Conservation (phyloP, 2,113 vertebrate species). For the Albula goreensis region DNA sequence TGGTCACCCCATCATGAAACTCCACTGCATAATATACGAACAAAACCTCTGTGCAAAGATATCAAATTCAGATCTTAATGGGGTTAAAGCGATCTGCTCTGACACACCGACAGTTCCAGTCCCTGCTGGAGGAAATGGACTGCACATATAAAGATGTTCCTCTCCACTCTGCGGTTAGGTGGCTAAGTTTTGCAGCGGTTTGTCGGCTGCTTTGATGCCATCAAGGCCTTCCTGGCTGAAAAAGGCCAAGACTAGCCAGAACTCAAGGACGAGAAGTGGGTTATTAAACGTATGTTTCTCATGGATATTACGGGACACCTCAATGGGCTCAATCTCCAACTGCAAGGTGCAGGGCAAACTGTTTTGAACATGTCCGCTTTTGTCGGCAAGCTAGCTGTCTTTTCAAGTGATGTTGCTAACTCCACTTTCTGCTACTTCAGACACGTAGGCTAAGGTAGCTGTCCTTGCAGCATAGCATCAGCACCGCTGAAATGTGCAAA, state of each 20-base stretch:
- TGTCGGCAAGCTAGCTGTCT: constrained; percentile 24
- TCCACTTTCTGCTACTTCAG: constrained; percentile 17
- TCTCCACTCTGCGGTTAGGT: constrained; percentile 25
- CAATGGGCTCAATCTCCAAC: constrained; percentile 23
- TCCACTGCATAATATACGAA: not conserved
- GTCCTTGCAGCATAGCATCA: constrained; percentile 8
- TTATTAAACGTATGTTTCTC: constrained; percentile 38
- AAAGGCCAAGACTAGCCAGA: constrained; percentile 28
- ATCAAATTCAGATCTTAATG: constrained; percentile 28
- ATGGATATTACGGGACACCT: constrained; percentile 30
- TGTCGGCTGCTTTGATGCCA: constrained; percentile 27
- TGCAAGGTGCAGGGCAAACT: constrained; percentile 27
- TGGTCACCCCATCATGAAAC: not conserved
- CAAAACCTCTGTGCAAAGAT: constrained; percentile 26
- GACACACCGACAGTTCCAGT: constrained; percentile 20
- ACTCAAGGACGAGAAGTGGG: constrained; percentile 30
- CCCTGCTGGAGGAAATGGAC: constrained; percentile 26
- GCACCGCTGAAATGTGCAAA: not conserved
- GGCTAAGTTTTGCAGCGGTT: constrained; percentile 31
- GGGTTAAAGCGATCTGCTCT: constrained; percentile 9
- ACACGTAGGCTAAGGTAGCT: not conserved
- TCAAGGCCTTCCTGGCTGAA: constrained; percentile 27
- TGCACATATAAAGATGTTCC: constrained; percentile 15
- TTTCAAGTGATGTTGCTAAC: constrained; percentile 17
- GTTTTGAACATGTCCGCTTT: constrained; percentile 29